Evolutionary conservation across 2,113 vertebrate species (phyloP).

Genomic region (Salvelinus fontinalis): DNA sequence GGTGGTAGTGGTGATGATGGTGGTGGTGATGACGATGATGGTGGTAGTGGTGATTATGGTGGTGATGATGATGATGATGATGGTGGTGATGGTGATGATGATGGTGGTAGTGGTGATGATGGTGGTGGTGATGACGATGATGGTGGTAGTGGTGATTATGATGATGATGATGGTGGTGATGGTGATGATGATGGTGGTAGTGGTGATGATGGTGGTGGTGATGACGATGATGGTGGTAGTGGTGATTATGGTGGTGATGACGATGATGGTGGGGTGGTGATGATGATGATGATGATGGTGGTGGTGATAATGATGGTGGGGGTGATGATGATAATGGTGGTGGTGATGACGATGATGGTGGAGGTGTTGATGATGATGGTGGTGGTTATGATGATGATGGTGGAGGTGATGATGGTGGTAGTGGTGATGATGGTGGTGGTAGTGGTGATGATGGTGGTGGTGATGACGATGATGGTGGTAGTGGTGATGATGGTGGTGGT

Average conservation of each 20-base stretch:
- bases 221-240: too few relatives aligned
- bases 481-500: too few relatives aligned
- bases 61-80: too few relatives aligned
- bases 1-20: too few relatives aligned
- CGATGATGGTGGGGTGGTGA: background rate
- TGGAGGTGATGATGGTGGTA: fast-evolving
- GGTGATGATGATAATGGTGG: fast-evolving
- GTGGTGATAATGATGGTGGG: fast-evolving
- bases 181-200: background rate
- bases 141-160: too few relatives aligned
- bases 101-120: background rate
- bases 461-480: too few relatives aligned
- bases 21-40: too few relatives aligned
- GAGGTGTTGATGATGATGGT: background rate
- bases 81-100: background rate
- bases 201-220: too few relatives aligned
- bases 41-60: too few relatives aligned
- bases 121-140: too few relatives aligned
- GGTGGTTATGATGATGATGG: background rate
- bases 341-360: background rate
- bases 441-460: too few relatives aligned
- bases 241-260: too few relatives aligned
- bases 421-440: fast-evolving
- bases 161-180: background rate
- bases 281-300: background rate